These are phyloP conservation scores for Brachyalestes nurse DNA, from an alignment of 2,797 vertebrate species.

Conservation along the genomic window DNA sequence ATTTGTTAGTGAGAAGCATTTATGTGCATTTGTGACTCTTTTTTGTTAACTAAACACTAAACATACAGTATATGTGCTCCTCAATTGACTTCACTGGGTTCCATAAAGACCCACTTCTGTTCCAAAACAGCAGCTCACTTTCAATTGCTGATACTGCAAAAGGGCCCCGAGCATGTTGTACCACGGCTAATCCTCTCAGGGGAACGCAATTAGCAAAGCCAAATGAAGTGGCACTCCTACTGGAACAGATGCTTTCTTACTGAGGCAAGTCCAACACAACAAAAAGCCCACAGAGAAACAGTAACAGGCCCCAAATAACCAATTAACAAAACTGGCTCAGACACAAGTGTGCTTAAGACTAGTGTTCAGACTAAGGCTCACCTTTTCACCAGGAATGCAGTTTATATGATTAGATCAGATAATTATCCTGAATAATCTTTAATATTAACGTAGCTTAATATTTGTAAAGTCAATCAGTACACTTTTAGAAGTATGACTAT, in stretches of 20 bases:
- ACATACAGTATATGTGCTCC: not conserved
- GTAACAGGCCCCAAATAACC: not conserved
- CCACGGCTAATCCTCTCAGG: not conserved
- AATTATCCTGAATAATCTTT: too few relatives aligned
- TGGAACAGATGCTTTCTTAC: not conserved
- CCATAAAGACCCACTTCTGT: not conserved
- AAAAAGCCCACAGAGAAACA: not conserved
- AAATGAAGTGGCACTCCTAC: not conserved
- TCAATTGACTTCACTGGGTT: not conserved
- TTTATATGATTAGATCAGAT: too few relatives aligned
- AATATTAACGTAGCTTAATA: too few relatives aligned
- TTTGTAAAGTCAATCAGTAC: too few relatives aligned
- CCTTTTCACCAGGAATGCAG: not conserved
- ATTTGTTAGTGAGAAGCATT: not conserved
- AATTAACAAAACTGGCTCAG: not conserved
- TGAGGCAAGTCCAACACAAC: not conserved
- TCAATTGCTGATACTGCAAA: slow-evolving; percentile 1
- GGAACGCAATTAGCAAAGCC: not conserved
- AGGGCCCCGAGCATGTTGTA: not conserved
- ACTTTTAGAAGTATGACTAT: too few relatives aligned
- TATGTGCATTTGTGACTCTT: not conserved
- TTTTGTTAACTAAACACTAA: not conserved
- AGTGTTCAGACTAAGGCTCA: not conserved
- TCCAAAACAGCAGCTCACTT: slow-evolving; percentile 11
- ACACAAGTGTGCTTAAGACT: not conserved